Evolutionary conservation across 2,888 invertebrate genomes (phyloP), one percentile per base, ranked within the genome.

Genomic region (Amphiduros pacificus): DNA sequence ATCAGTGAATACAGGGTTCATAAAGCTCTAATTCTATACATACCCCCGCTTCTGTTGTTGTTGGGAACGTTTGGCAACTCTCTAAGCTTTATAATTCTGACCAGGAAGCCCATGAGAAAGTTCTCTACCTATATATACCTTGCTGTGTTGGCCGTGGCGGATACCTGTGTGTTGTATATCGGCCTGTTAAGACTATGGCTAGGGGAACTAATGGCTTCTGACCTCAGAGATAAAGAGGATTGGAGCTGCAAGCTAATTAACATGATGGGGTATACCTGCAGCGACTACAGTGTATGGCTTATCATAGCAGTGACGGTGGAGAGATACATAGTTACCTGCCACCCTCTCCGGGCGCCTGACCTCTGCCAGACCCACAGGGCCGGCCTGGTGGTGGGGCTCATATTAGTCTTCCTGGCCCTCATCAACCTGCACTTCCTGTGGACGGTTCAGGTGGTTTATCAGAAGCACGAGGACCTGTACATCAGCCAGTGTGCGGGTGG

Each of bases 301-400:
- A 79, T 80, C 50, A 74, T 78, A n/a, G 77, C 78, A 0, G 76
- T 80, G 6, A 80, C 80, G 0, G 69, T 77, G 20, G 80, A 80
- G 64, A 63, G 80, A 11, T 78, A 74, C 52, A 73, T 79, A 28
- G 79, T 77, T 6, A 78, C 79, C 1, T 75, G 74, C 51, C 69
- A 71, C 31, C 78, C 79, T 1, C 68, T 79, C 1, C 67, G 71
- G 22, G 77, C 77, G 5, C 72, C 68, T 24, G 55, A 68, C 27
- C 67, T 75, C 52, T 77, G 76, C 62, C 75, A 74, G 56, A 62
- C 71, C 17, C 60, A 65, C 6, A 64, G 75, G 40, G 78, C 79
- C 0, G 71, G 71, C 48, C 71, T 70, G 27, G 71, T 77, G 22
- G 77, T 76, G 14, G 57, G 66, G 2, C 48, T 61, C 5, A 60